Evolutionary conservation across 2,113 vertebrate species (phyloP).

Genomic region (Cryptotis parvus): DNA sequence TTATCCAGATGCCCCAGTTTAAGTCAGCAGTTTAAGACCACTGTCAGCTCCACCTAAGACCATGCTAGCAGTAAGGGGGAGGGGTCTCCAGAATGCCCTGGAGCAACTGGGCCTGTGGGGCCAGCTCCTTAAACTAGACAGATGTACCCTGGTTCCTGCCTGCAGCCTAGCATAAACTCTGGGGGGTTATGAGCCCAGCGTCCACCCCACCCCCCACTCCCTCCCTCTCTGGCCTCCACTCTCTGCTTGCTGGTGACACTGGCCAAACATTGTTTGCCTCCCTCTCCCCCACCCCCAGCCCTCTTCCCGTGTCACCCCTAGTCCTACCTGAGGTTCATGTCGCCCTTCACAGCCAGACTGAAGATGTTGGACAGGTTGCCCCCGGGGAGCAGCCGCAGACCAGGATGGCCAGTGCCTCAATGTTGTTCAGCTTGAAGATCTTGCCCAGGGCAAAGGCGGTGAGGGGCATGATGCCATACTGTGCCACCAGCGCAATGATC

Average conservation of each 20-base stretch:
- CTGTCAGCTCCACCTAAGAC: neutral
- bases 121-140: constrained; percentile 10
- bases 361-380: constrained; percentile 92
- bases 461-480: constrained; percentile 93
- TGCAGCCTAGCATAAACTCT: neutral
- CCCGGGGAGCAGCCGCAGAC: constrained; percentile 92
- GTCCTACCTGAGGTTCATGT: constrained; percentile 94
- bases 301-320: neutral
- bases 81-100: neutral
- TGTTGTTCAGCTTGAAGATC: constrained; percentile 83
- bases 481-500: constrained; percentile 87
- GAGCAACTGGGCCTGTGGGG: neutral
- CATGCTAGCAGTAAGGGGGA: neutral
- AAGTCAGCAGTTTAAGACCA: neutral
- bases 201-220: neutral
- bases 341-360: constrained; percentile 88
- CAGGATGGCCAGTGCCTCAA: constrained; percentile 90
- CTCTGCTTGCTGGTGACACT: neutral
- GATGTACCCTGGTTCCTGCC: neutral
- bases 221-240: neutral
- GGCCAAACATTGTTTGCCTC: fast-evolving
- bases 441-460: constrained; percentile 89
- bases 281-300: neutral
- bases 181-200: neutral
- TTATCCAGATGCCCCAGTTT: neutral